A percentile compares a stretch with the other conserved stretches of the same genome.
Evolutionary conservation across 2,888 invertebrate genomes (phyloP).

Genomic region (Diarsia dahlii): DNA sequence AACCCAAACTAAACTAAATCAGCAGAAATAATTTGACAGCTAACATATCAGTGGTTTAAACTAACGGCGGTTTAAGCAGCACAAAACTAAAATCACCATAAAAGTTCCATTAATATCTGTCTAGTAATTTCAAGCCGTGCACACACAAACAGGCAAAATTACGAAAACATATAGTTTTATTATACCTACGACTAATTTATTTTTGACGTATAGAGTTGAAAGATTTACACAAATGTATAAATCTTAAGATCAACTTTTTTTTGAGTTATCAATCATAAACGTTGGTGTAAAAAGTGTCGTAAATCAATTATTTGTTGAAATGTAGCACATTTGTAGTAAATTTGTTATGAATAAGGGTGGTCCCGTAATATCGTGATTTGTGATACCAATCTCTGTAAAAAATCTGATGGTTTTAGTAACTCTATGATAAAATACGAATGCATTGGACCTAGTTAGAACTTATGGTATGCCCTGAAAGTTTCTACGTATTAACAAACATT

Average conservation of each 20-base stretch:
- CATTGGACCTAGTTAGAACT: no score
- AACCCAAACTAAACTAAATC: not conserved
- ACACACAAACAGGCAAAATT: conserved; percentile 30
- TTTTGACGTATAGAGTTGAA: conserved; percentile 35
- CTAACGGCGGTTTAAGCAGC: conserved; percentile 33
- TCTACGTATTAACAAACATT: not conserved
- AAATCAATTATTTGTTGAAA: conserved; percentile 46
- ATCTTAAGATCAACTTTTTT: conserved; percentile 44
- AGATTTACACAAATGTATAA: conserved; percentile 52
- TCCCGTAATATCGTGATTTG: not conserved
- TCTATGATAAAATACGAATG: not conserved
- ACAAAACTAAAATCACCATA: conserved; percentile 50
- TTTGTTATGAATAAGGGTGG: conserved; percentile 6
- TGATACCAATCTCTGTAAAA: not conserved
- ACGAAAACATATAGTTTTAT: conserved; percentile 40
- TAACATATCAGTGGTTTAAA: conserved; percentile 32
- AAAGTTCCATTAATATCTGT: conserved; percentile 43
- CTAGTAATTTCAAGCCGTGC: conserved; percentile 37
- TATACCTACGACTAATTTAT: conserved; percentile 31
- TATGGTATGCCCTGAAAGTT: not conserved
- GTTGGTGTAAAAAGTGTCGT: conserved; percentile 22
- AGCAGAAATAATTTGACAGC: conserved; percentile 21
- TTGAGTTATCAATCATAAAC: conserved; percentile 49
- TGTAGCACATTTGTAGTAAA: conserved; percentile 33
- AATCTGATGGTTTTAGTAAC: not conserved